Conservation (phyloP, 2,888 invertebrate genomes). For the Phasia obesa region DNA sequence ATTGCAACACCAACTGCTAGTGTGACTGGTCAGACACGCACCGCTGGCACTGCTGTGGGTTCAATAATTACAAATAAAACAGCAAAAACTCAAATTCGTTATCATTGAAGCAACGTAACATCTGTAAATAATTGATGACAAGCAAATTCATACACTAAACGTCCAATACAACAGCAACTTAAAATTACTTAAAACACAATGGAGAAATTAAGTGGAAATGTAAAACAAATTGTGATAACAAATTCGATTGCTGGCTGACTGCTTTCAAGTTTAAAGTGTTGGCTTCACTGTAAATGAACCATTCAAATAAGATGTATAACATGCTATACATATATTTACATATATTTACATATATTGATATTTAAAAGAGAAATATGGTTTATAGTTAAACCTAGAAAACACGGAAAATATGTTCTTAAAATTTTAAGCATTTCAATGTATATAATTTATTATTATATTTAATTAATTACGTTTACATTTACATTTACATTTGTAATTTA, state of each 20-base stretch:
- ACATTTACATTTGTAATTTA: slow-evolving; percentile 26
- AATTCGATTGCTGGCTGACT: slow-evolving; percentile 34
- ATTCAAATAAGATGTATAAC: slow-evolving; percentile 6
- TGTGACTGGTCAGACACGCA: slow-evolving; percentile 46
- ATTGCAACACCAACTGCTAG: slow-evolving; percentile 61
- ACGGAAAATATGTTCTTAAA: slow-evolving; percentile 28
- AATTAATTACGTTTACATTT: no score
- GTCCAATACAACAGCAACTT: slow-evolving; percentile 19
- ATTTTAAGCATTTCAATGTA: slow-evolving; percentile 25
- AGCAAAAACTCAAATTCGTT: slow-evolving; percentile 70
- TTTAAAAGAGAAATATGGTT: slow-evolving; percentile 6
- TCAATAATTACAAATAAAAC: slow-evolving; percentile 64
- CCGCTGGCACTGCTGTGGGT: background rate
- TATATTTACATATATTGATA: slow-evolving; percentile 3
- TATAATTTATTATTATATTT: slow-evolving; percentile 45
- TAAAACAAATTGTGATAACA: slow-evolving; percentile 56
- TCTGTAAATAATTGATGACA: slow-evolving; percentile 24
- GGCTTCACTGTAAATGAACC: slow-evolving; percentile 29
- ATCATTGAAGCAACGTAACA: slow-evolving; percentile 50
- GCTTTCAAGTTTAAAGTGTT: slow-evolving; percentile 22
- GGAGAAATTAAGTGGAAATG: background rate
- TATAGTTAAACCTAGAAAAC: background rate
- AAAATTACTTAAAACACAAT: slow-evolving; percentile 19
- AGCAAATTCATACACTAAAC: slow-evolving; percentile 4
- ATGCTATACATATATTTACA: no score